phyloP scores from a whole-genome alignment of 2,888 invertebrate species.

The Scaptomyza cyrtandrae region DNA sequence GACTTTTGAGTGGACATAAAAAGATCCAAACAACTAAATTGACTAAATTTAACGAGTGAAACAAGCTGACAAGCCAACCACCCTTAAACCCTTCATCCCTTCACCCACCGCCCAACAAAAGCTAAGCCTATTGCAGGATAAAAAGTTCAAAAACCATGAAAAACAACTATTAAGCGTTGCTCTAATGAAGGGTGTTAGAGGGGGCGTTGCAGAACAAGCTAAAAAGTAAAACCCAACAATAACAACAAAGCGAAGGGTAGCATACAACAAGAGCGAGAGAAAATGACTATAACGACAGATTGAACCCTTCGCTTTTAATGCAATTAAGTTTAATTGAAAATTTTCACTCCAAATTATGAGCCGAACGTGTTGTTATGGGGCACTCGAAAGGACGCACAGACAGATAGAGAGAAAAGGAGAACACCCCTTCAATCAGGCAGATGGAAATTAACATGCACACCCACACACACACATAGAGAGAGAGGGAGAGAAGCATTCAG shows the following conservation, averaged over 20 bases:
- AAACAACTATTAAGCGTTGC: conserved; percentile 51
- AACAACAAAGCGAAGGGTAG: conserved; percentile 7
- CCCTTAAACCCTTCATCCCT: conserved; percentile 1
- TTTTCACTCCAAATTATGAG: conserved; percentile 81
- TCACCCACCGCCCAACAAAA: conserved; percentile 12
- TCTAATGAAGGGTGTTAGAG: conserved; percentile 41
- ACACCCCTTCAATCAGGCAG: conserved; percentile 71
- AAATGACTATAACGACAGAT: conserved; percentile 72
- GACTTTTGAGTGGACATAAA: conserved; percentile 53
- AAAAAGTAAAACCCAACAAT: conserved; percentile 48
- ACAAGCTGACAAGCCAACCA: conserved; percentile 16
- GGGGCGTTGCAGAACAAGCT: conserved; percentile 39
- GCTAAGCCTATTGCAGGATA: conserved; percentile 65
- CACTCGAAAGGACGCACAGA: conserved; percentile 22
- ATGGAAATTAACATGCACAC: conserved; percentile 77
- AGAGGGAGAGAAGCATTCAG: conserved; percentile 8
- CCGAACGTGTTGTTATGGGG: conserved; percentile 71
- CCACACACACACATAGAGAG: conserved; percentile 30
- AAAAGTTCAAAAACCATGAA: conserved; percentile 67
- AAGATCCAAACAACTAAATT: conserved; percentile 42
- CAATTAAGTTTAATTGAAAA: conserved; percentile 81
- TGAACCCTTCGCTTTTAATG: conserved; percentile 81
- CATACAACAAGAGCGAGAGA: neutral
- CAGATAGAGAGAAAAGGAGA: conserved; percentile 5
- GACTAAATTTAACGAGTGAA: conserved; percentile 50